Percentiles rank a stretch among this genome's conserved stretches.
These are phyloP conservation scores for Echinarachnius parma DNA, from an alignment of 53 echinoderm and acorn worm genomes.

Conservation along the genomic window DNA sequence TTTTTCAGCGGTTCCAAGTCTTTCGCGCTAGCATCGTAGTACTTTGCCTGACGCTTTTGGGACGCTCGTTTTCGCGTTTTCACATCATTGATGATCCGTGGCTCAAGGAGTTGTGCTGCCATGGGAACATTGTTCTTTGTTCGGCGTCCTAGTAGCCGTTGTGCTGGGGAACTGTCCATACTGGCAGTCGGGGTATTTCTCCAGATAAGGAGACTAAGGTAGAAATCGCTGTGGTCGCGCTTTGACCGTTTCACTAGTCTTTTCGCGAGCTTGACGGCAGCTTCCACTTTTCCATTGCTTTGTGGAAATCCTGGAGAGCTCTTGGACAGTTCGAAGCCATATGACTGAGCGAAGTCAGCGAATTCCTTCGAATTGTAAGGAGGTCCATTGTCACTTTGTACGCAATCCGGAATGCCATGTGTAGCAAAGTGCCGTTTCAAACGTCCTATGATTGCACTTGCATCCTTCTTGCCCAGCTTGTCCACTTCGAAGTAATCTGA, in stretches of 20 bases:
- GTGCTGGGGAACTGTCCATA: constrained; percentile 54
- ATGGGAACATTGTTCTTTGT: constrained; percentile 41
- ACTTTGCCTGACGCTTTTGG: constrained; percentile 35
- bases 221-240: constrained; percentile 4
- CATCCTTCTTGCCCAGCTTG: constrained; percentile 40
- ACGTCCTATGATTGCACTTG: constrained; percentile 19
- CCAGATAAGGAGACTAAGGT: constrained; percentile 27
- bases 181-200: constrained; percentile 32
- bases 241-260: constrained; percentile 29
- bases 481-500: constrained; percentile 56
- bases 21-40: constrained; percentile 41
- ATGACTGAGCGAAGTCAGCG: constrained; percentile 25
- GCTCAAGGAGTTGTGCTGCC: constrained; percentile 37
- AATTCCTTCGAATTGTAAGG: constrained; percentile 47
- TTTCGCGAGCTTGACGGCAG: constrained; percentile 29
- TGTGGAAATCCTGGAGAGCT: constrained; percentile 52
- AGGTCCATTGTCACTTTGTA: constrained; percentile 52
- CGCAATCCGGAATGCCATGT: constrained; percentile 35
- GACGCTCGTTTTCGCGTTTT: constrained; percentile 29
- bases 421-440: constrained; percentile 44
- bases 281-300: constrained; percentile 54
- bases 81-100: constrained; percentile 40
- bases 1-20: constrained; percentile 1
- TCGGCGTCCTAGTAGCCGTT: constrained; percentile 44
- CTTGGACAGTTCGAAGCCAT: constrained; percentile 34